Evolutionary conservation across 2,797 vertebrate species (phyloP).

Genomic region (Halcyon leucocephala): DNA sequence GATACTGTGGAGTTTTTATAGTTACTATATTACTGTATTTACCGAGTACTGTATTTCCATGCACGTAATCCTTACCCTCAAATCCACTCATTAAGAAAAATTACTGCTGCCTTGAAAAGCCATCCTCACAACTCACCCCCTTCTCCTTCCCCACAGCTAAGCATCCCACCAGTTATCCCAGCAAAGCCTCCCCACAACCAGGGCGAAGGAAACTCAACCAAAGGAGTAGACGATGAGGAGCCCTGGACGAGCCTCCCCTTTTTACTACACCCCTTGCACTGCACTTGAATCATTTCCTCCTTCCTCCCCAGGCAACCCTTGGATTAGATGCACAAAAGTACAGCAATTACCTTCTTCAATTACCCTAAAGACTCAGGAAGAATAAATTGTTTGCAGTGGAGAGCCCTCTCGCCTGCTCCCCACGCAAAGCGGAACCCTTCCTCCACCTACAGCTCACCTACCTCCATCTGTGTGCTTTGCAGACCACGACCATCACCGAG

Average conservation of each 20-base stretch:
- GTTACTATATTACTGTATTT: background rate
- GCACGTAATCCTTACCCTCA: constrained; percentile 8
- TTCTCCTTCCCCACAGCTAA: background rate
- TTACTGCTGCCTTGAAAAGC: background rate
- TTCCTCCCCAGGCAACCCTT: background rate
- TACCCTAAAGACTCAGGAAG: constrained; percentile 26
- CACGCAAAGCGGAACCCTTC: background rate
- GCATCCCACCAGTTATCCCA: background rate
- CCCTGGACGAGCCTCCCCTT: background rate
- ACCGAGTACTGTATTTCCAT: background rate
- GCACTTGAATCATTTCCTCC: constrained; percentile 28
- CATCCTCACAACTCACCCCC: background rate
- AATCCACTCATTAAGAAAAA: background rate
- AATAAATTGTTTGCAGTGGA: background rate
- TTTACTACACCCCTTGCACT: background rate
- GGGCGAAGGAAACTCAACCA: background rate
- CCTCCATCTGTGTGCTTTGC: background rate
- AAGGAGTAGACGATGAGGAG: background rate
- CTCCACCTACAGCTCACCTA: background rate
- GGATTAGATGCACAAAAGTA: constrained; percentile 4
- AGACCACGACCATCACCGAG: background rate
- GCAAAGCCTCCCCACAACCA: background rate
- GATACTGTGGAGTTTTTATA: constrained; percentile 1
- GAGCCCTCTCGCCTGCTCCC: background rate
- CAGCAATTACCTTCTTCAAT: constrained; percentile 40